Base-by-base conservation (phyloP, 1,140 invertebrate species). In the Grapholita molesta region DNA sequence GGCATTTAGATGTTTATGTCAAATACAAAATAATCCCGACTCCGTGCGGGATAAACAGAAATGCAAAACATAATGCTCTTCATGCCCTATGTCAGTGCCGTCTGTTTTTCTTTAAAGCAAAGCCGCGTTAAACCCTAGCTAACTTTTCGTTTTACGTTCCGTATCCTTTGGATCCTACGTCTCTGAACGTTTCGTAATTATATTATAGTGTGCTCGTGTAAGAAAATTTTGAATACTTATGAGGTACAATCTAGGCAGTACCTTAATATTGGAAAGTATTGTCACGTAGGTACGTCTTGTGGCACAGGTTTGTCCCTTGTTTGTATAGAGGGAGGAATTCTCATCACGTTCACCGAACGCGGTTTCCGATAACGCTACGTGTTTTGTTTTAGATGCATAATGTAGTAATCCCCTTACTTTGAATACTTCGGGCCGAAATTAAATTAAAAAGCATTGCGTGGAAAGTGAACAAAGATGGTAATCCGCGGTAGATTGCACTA, bases 261-360 rank as follows among this genome's bases (percentile, higher is more conserved):
- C 1, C 6, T 61, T 52, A 72, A 71, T 77, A 77, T 78, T 80
- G 74, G 65, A 67, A 64, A 74, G 72, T 74, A 75, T 42, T 57
- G 70, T 76, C 76, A 80, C 78, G 78, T 80, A 80, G 76, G 78
- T 80, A 70, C 72, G 48, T 69, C 71, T 74, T 69, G 71, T 70
- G 65, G 69, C 68, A 71, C 76, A 80, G 78, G 74, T 80, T 76
- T 72, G 74, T 76, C 69, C 69, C 71, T 72, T 76, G 77, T 79
- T 76, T 75, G 67, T 71, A 78, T 67, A 57, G 42, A 68, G 30
- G 68, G 61, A 33, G 28, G 72, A 68, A 81, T 79, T 76, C 80
- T 1, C 18, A 72, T 76, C 77, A 78, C 80, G 77, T 82, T 68
- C 33, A 4, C 67, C 15, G 66, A 69, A 74, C 73, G 68, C 72